Conservation (phyloP, 1,140 invertebrate species). For the Portunus trituberculatus region DNA sequence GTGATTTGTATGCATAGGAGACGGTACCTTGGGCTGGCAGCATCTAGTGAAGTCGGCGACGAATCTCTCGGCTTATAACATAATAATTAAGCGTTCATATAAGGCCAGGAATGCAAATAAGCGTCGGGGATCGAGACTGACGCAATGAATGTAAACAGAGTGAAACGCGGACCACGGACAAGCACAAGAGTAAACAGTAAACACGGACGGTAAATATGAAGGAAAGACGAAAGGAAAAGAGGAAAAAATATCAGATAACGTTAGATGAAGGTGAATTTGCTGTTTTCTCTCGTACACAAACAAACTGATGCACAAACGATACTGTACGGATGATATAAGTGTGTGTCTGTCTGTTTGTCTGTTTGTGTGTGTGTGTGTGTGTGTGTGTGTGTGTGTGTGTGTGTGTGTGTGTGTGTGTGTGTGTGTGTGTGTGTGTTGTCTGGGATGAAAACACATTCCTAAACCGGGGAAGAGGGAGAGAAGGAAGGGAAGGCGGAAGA, state of each 20-base stretch:
- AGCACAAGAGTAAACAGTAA: background rate
- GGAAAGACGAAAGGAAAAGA: background rate
- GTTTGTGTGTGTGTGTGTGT: background rate
- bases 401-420: too few species aligned
- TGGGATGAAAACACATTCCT: background rate
- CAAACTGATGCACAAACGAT: background rate
- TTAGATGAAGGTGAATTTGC: background rate
- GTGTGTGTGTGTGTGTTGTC: background rate
- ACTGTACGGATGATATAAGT: background rate
- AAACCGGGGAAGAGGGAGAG: too few species aligned
- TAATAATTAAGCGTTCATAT: conserved; percentile 5
- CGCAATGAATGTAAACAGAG: background rate
- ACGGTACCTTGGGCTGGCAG: background rate
- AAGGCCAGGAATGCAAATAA: conserved; percentile 4
- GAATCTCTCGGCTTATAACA: background rate
- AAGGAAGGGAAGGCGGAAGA: too few species aligned
- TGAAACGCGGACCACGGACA: background rate
- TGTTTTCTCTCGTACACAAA: background rate
- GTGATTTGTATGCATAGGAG: background rate
- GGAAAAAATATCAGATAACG: background rate
- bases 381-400: background rate
- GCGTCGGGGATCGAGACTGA: background rate
- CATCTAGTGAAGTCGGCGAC: background rate
- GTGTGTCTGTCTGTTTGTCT: background rate
- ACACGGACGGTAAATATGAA: too few species aligned